Conservation (phyloP, 2,888 invertebrate species). For the Diaprepes abbreviatus region DNA sequence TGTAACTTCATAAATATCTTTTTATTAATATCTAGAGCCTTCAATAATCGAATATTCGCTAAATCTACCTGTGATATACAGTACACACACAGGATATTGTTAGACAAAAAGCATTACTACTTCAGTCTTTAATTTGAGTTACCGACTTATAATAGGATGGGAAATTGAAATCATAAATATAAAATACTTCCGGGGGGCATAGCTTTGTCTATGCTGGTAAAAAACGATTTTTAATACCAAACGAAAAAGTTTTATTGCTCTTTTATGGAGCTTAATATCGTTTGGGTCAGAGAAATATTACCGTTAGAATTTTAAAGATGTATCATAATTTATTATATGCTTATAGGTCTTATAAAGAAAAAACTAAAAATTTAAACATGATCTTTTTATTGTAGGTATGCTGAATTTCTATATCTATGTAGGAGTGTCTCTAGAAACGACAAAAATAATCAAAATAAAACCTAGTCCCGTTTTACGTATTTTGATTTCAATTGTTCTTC, state of each 20-base stretch:
- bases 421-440: too few relatives aligned
- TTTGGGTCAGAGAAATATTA: slow-evolving; percentile 1
- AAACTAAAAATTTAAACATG: too few relatives aligned
- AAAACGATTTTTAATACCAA: slow-evolving; percentile 9
- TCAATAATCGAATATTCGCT: background rate
- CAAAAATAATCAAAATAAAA: too few relatives aligned
- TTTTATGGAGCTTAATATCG: background rate
- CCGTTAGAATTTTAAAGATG: background rate
- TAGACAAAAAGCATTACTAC: slow-evolving; percentile 6
- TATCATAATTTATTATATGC: background rate
- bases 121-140: slow-evolving; percentile 11
- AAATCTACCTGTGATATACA: slow-evolving; percentile 14
- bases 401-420: too few relatives aligned
- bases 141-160: slow-evolving; percentile 16
- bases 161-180: slow-evolving; percentile 25
- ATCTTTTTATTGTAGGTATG: too few relatives aligned
- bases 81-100: slow-evolving; percentile 16
- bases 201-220: background rate
- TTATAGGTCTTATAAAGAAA: background rate
- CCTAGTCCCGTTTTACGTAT: background rate
- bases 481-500: slow-evolving; percentile 1
- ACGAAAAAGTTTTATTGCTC: slow-evolving; percentile 8
- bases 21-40: background rate
- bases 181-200: slow-evolving; percentile 5
- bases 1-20: background rate